A percentile compares a stretch with the other conserved stretches of the same genome.
These are phyloP conservation scores for Gasterosteus nipponicus DNA, from an alignment of 2,113 vertebrate species.

Conservation along the genomic window DNA sequence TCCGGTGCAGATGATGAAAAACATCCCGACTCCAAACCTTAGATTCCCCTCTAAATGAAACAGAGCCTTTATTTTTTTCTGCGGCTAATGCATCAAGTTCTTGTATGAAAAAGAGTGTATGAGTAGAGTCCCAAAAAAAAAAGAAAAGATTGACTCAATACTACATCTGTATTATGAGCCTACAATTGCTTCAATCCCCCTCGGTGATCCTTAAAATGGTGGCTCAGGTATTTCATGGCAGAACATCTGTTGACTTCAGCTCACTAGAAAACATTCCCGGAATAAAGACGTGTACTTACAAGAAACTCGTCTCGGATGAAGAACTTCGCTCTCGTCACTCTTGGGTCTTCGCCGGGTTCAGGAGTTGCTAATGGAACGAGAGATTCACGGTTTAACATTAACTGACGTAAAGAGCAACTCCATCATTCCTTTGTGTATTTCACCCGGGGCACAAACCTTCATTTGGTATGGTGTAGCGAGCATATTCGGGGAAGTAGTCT, in stretches of 20 bases:
- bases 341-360: constrained; percentile 96
- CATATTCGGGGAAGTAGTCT: constrained; percentile 98
- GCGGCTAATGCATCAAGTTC: neutral
- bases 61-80: neutral
- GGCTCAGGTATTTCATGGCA: neutral
- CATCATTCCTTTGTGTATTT: neutral
- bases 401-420: fast-evolving
- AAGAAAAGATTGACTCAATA: neutral
- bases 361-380: constrained; percentile 85
- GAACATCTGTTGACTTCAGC: constrained; percentile 6
- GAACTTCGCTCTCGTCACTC: constrained; percentile 98
- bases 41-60: neutral
- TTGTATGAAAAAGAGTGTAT: neutral
- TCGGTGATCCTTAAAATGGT: neutral
- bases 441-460: constrained; percentile 83
- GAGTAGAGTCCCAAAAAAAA: neutral
- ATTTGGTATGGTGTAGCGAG: constrained; percentile 96
- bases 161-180: neutral
- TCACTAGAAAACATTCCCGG: neutral
- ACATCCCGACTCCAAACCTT: neutral
- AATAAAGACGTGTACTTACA: constrained; percentile 79
- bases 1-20: neutral
- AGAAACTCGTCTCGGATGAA: constrained; percentile 98
- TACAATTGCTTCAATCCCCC: neutral
- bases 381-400: constrained; percentile 4